Conservation (phyloP, 2,113 vertebrate genomes). For the Thunnus thynnus region DNA sequence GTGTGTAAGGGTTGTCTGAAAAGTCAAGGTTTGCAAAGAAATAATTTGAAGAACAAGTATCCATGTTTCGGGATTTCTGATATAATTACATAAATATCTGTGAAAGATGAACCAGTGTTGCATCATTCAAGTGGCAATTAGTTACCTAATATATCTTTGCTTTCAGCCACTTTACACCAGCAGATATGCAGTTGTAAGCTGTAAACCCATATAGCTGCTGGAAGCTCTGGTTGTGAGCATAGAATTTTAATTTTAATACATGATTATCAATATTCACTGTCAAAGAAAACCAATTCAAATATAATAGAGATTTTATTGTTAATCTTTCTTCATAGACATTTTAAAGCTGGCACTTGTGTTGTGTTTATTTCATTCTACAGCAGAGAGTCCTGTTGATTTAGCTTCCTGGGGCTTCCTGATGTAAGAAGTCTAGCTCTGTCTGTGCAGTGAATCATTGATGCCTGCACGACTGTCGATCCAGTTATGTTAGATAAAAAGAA, state of each 20-base stretch:
- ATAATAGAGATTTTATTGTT: too few relatives aligned
- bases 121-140: too few relatives aligned
- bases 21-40: conserved; percentile 21
- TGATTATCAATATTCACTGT: neutral
- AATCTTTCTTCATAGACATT: neutral
- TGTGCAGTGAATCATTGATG: conserved; percentile 23
- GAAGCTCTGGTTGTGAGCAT: neutral
- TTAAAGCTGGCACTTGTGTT: neutral
- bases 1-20: conserved; percentile 12
- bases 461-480: conserved; percentile 47
- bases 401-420: neutral
- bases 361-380: conserved; percentile 11
- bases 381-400: neutral
- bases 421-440: neutral
- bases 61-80: neutral
- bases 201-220: neutral
- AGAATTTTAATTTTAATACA: neutral
- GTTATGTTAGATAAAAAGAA: conserved; percentile 44
- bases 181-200: neutral
- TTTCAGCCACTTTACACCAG: neutral
- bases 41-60: conserved; percentile 4
- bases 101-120: too few relatives aligned
- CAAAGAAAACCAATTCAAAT: neutral
- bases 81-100: neutral
- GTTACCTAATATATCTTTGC: neutral